These are phyloP conservation scores for Limnephilus lunatus DNA, from an alignment of 2,888 invertebrate genomes.

Conservation along the genomic window DNA sequence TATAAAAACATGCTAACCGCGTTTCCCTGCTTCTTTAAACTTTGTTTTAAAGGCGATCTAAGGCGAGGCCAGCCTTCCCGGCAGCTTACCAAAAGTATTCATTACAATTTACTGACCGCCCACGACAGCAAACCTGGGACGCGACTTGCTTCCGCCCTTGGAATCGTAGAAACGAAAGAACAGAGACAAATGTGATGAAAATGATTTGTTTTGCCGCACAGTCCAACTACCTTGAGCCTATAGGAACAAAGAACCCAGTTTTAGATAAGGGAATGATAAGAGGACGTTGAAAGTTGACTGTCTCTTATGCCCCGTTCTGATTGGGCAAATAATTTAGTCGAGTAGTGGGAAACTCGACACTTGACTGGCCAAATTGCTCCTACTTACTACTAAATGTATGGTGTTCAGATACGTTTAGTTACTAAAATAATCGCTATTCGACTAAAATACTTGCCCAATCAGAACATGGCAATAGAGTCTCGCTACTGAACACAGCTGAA, in stretches of 20 bases:
- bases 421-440: too few relatives aligned
- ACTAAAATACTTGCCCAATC: too few relatives aligned
- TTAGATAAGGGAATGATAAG: too few relatives aligned
- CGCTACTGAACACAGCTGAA: background rate
- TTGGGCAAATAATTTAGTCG: too few relatives aligned
- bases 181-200: background rate
- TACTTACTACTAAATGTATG: too few relatives aligned
- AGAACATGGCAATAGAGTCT: too few relatives aligned
- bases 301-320: too few relatives aligned
- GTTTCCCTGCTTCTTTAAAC: constrained; percentile 45
- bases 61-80: background rate
- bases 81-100: constrained; percentile 13
- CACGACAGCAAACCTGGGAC: background rate
- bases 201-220: background rate
- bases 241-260: too few relatives aligned
- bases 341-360: too few relatives aligned
- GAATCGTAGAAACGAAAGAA: background rate
- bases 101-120: background rate
- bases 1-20: constrained; percentile 56
- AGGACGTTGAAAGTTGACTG: background rate
- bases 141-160: background rate
- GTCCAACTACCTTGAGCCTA: too few relatives aligned
- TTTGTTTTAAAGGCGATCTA: constrained; percentile 6
- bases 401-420: too few relatives aligned
- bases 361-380: too few relatives aligned